Base-by-base conservation (phyloP, 1,140 invertebrate genomes). In the Sitobion miscanthi region DNA sequence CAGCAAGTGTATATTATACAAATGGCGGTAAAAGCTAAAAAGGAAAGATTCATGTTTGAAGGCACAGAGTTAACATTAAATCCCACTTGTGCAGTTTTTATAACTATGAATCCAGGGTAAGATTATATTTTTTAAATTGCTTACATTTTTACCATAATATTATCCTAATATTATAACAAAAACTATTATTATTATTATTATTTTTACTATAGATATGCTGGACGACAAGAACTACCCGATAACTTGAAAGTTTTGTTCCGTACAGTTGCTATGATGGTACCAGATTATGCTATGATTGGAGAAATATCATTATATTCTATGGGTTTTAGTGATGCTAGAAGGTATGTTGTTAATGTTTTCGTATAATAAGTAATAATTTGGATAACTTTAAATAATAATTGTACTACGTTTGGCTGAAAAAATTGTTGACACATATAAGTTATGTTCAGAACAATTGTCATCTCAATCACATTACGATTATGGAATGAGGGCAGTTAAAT, bases 231-330 rank as follows among this genome's bases (percentile, higher is more conserved):
- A 95, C 95, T 99, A 93, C 98, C 98, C 0, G 98, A 99, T 95
- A 99, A 99, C 96, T 95, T 99, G 87, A 99, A 99, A 95, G 98
- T 98, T 47, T 95, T 99, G 45, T 99, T 99, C 96, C 96, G 98
- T 69, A 98, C 98, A 11, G 98, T 99, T 23, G 98, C 98, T 52
- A 99, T 99, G 98, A 99, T 99, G 98, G 98, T 98, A 82, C 98
- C 98, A 0, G 98, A 99, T 96, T 99, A 99, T 95, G 97, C 97
- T 5, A 97, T 99, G 97, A 99, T 99, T 95, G 97, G 98, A 14
- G 98, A 99, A 95, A 98, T 99, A 94, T 98, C 97, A 0, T 95
- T 99, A 0, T 99, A 98, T 95, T 99, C 98, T 1, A 98, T 97
- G 95, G 98, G 98, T 83, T 98, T 98, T 94, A 96, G 96, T 3